A percentile compares a stretch with the other conserved stretches of the same genome.
Conservation (phyloP, 53 echinoderm and acorn worm genomes). For the Hippasteria phrygiana region DNA sequence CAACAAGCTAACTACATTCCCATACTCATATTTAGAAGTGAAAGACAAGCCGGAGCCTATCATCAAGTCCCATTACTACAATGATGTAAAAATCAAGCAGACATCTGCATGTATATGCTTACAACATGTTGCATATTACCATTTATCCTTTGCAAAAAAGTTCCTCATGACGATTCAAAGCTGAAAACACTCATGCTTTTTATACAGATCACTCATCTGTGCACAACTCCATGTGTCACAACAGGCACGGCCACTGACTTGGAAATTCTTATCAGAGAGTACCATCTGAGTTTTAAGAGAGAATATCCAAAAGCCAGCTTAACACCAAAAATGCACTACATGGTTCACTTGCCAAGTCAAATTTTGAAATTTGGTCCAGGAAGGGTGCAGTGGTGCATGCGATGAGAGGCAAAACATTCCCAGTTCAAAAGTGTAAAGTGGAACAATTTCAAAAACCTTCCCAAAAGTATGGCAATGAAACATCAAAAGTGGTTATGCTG, state of each 20-base stretch:
- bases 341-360: constrained; percentile 68
- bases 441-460: constrained; percentile 75
- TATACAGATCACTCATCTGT: constrained; percentile 69
- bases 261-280: constrained; percentile 42
- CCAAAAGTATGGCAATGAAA: constrained; percentile 58
- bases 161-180: constrained; percentile 64
- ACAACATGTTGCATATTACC: constrained; percentile 64
- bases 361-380: constrained; percentile 59
- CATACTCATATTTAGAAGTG: constrained; percentile 9
- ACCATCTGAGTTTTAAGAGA: constrained; percentile 46
- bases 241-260: constrained; percentile 51
- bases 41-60: constrained; percentile 64
- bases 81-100: constrained; percentile 67
- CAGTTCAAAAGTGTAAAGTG: constrained; percentile 56
- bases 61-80: constrained; percentile 23
- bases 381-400: constrained; percentile 63
- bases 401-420: constrained; percentile 68
- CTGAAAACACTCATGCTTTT: constrained; percentile 63
- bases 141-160: constrained; percentile 62
- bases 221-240: constrained; percentile 47
- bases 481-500: constrained; percentile 73
- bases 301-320: constrained; percentile 63
- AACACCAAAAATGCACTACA: constrained; percentile 79
- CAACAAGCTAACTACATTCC: background rate
- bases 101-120: constrained; percentile 67